Base-by-base conservation (phyloP, 2,888 invertebrate genomes). In the Poecilobothrus nobilitatus region DNA sequence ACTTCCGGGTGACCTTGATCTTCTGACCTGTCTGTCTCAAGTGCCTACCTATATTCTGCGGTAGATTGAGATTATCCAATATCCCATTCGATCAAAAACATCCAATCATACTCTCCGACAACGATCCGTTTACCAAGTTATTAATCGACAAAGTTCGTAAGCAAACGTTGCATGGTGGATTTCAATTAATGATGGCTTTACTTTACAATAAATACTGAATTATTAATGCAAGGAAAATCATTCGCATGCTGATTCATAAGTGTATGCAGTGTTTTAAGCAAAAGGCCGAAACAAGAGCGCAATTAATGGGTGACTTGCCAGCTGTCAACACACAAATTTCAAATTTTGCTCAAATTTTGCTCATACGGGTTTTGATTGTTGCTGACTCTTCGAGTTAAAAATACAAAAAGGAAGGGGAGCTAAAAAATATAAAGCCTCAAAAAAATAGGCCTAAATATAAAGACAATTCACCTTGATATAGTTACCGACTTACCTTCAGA, bases 401-500 rank as follows among this genome's bases (percentile, higher is more conserved):
- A 63, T 63, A 20, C 33, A 65, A 10, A 65, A 65, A n/a, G 34
- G 37, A 1, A 65, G 72, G 22, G 71, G 73, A 44, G 69, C 70
- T 4, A 68, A 68, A 61, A 70, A 67, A 4, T 66, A 65, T 12
- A 74, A 75, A 67, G 68, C 72, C 9, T 75, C 74, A 67, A 22
- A 74, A 63, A 71, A 68, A 69, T 74, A 10, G 75, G 74, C 66
- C 71, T 70, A 65, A 53, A 72, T 3, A 66, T 37, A 3, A 66
- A 66, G 41, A 41, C 66, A 7, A 10, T 66, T 10, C 66, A 67
- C 34, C 34, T 63, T 3, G 63, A 67, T 63, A 4, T 63, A 1
- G 63, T 20, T 18, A 18, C 67, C 5, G 34, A 63, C 20, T 4
- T 62, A 12, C n/a, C 63, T 2, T 71, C 74, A 3, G 71, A 74